Conservation (phyloP, 2,797 vertebrate genomes). For the Lithobates pipiens region DNA sequence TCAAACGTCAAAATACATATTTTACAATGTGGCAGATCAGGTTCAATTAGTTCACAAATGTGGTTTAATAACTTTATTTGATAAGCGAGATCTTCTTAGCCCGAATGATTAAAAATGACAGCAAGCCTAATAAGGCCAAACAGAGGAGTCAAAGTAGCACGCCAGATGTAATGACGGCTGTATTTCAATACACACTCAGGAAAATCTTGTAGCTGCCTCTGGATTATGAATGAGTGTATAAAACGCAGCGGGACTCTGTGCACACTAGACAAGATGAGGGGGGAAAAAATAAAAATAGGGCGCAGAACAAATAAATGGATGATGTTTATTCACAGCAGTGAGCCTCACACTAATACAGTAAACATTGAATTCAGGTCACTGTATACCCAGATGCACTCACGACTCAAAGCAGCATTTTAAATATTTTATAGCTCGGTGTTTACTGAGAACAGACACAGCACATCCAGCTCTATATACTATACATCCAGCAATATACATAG, state of each 20-base stretch:
- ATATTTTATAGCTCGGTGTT: conserved; percentile 38
- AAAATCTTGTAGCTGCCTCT: conserved; percentile 14
- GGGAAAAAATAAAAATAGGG: conserved; percentile 21
- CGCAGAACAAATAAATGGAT: conserved; percentile 45
- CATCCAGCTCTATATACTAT: not conserved
- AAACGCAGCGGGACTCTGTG: conserved; percentile 36
- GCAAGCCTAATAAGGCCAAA: not conserved
- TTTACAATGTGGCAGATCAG: not conserved
- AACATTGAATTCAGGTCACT: conserved; percentile 49
- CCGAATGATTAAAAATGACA: not conserved
- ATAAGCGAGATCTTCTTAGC: not conserved
- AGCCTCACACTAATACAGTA: conserved; percentile 39
- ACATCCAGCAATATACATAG: not conserved
- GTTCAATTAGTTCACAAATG: not conserved
- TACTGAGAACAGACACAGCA: not conserved
- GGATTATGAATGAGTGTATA: conserved; percentile 38
- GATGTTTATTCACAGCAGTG: conserved; percentile 44
- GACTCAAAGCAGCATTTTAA: conserved; percentile 31
- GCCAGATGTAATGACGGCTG: conserved; percentile 22
- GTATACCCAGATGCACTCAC: conserved; percentile 40
- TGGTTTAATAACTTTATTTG: not conserved
- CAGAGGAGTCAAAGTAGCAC: conserved; percentile 9
- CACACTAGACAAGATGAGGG: conserved; percentile 31
- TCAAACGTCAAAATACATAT: no score
- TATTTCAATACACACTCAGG: conserved; percentile 10